A percentile compares a stretch with the other conserved stretches of the same genome.
Conservation (phyloP, 2,888 invertebrate species). For the Ectemnius cavifrons region DNA sequence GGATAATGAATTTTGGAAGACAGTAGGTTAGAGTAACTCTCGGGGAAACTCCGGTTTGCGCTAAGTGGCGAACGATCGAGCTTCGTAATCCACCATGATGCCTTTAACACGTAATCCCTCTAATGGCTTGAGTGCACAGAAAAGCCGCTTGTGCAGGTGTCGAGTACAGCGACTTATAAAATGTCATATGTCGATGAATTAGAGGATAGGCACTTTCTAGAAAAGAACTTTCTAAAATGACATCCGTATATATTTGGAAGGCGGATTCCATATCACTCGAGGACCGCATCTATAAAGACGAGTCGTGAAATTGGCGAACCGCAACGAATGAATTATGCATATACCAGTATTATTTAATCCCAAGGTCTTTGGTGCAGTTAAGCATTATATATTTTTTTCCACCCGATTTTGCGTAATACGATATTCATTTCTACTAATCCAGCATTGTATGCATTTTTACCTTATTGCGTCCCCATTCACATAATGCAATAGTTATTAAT, state of each 20-base stretch:
- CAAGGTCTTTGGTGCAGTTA: background rate
- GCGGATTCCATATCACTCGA: constrained; percentile 5
- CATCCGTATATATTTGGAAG: background rate
- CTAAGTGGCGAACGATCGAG: background rate
- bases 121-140: background rate
- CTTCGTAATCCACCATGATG: background rate
- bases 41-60: background rate
- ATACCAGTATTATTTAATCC: background rate
- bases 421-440: too few relatives aligned
- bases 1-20: background rate
- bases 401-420: too few relatives aligned
- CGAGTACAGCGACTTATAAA: background rate
- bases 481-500: too few relatives aligned
- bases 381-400: background rate
- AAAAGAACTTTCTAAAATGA: constrained; percentile 26
- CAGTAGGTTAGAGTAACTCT: background rate
- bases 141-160: background rate
- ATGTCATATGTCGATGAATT: constrained; percentile 24
- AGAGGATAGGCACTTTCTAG: constrained; percentile 21
- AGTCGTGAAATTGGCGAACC: background rate
- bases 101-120: background rate
- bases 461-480: too few relatives aligned
- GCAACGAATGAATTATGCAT: background rate
- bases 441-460: too few relatives aligned
- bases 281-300: background rate